phyloP scores from a whole-genome alignment of 2,797 vertebrate species.

The Chrysolophus pictus region DNA sequence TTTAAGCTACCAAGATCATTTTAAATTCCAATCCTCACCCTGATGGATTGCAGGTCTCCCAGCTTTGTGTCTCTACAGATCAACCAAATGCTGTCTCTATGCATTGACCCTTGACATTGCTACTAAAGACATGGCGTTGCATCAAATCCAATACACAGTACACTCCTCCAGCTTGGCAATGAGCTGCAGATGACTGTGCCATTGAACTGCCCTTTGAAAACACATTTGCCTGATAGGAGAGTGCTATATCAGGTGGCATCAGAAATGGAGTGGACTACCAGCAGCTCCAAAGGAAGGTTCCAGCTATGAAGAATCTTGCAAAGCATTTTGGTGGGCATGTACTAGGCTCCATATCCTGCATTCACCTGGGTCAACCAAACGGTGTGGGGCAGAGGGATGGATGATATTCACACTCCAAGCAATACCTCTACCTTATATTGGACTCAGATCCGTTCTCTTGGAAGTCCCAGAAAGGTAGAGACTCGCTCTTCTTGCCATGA shows the following conservation, averaged over 20 bases:
- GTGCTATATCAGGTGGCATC: neutral
- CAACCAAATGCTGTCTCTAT: neutral
- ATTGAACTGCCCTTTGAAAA: neutral
- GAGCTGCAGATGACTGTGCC: neutral
- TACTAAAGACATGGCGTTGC: neutral
- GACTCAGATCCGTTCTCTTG: neutral
- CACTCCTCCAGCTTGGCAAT: neutral
- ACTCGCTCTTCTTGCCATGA: neutral
- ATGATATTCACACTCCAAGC: neutral
- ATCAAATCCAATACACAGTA: too few species aligned
- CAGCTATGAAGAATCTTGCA: neutral
- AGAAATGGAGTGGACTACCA: neutral
- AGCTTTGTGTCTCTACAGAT: neutral
- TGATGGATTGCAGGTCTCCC: neutral
- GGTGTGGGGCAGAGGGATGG: neutral
- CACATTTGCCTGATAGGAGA: neutral
- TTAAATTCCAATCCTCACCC: neutral
- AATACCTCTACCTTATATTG: neutral
- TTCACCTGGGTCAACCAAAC: neutral
- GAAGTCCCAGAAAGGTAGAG: neutral
- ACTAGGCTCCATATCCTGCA: neutral
- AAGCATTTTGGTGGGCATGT: rapidly evolving
- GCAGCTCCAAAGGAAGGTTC: neutral
- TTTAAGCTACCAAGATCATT: neutral
- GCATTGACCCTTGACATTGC: neutral